Base-by-base conservation (phyloP, 2,113 vertebrate genomes). In the Scopus umbretta region DNA sequence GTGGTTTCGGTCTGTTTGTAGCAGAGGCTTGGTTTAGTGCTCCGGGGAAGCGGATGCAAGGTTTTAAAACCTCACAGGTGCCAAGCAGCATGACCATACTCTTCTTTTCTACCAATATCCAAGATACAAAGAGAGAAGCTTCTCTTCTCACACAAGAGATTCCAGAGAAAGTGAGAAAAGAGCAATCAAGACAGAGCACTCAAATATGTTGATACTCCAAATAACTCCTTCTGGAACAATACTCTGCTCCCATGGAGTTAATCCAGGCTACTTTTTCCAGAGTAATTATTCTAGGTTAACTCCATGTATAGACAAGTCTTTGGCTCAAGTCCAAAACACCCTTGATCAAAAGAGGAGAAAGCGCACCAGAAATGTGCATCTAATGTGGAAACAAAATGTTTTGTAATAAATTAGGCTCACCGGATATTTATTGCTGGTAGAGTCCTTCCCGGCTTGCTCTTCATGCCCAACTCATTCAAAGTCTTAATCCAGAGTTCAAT, bases 201-300 rank as follows among this genome's bases (percentile, higher is more conserved):
- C 53, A 73, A 56, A 76, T 47, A 67, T 25, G 55, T 38, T 80
- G 63, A 55, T 47, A 93, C 18, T 83, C 79, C 58, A 93, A 67
- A 43, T 90, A 93, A 94, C 52, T 88, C 26, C 45, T 81, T 74
- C 81, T 93, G 45, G 71, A 94, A 94, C 74, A 93, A 86, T 80
- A 71, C 71, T 73, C 32, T 50, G 62, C 62, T 86, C 67, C 93
- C 82, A 86, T 2, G 4, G 88, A 93, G 82, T 80, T 96, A 93
- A 92, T 93, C 90, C 96, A 86, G 79, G 56, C 52, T 88, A 83
- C 43, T 97, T 94, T 93, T 76, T 55, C 85, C 82, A 76, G 25
- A 85, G 71, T 68, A 92, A 94, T 96, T 96, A 93, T 65, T 94
- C 74, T 50, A 92, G 66, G 38, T 53, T 86, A 96, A 86, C 42